A percentile compares a stretch with the other conserved stretches of the same genome.
Evolutionary conservation across 2,888 invertebrate genomes (phyloP).

Genomic region (Rotaria sp.): DNA sequence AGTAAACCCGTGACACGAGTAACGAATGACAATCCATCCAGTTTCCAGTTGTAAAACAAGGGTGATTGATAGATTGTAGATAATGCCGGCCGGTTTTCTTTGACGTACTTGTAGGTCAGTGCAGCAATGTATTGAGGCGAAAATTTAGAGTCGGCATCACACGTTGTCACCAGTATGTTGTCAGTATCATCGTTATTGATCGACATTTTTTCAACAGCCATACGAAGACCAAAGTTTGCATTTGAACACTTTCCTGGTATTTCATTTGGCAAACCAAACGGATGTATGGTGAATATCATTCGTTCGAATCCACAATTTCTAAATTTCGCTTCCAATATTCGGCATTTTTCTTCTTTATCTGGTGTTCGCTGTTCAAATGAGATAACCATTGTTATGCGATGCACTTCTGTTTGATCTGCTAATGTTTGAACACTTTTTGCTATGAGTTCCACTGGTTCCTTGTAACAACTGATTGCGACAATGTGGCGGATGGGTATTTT

Average conservation of each 20-base stretch:
- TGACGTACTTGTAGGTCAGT: neutral
- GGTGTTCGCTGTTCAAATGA: neutral
- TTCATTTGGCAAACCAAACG: neutral
- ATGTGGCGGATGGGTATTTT: neutral
- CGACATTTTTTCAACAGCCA: neutral
- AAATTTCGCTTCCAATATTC: neutral
- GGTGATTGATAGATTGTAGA: neutral
- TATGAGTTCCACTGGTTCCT: neutral
- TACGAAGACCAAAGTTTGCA: neutral
- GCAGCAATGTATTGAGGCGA: neutral
- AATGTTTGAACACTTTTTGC: neutral
- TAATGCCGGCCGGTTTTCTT: neutral
- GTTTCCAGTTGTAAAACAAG: conserved; percentile 17
- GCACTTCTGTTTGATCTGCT: neutral
- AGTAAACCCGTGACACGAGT: neutral
- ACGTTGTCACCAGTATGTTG: neutral
- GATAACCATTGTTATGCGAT: neutral
- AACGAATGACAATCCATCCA: neutral
- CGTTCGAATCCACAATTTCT: neutral
- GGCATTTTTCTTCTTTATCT: neutral
- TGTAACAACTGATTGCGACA: neutral
- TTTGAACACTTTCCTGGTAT: conserved; percentile 25
- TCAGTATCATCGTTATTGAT: neutral
- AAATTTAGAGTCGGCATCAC: conserved; percentile 13
- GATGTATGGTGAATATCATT: conserved; percentile 2